Evolutionary conservation across 2,888 invertebrate genomes (phyloP).

Genomic region (Zonitis immaculata): DNA sequence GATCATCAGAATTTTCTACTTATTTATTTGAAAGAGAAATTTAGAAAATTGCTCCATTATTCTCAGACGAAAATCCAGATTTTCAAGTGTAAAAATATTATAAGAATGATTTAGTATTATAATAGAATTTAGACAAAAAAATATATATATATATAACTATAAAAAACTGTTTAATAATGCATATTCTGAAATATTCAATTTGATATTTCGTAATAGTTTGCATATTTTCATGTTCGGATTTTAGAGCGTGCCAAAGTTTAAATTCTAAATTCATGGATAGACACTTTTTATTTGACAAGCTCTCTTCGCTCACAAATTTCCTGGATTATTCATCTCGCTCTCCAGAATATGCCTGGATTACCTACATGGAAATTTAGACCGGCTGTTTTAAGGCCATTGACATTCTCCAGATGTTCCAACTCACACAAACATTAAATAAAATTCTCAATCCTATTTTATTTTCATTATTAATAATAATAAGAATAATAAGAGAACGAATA

Average conservation of each 20-base stretch:
- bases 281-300: not conserved
- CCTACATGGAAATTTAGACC: not conserved
- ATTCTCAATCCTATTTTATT: not conserved
- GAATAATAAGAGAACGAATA: too few species aligned
- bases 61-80: too few species aligned
- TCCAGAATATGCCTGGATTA: not conserved
- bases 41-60: too few species aligned
- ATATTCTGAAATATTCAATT: not conserved
- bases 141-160: too few species aligned
- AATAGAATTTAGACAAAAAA: too few species aligned
- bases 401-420: not conserved
- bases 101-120: too few species aligned
- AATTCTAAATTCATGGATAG: not conserved
- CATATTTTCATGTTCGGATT: not conserved
- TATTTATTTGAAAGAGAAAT: too few species aligned
- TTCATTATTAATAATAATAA: too few species aligned
- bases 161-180: too few species aligned
- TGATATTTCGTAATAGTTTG: not conserved
- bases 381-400: not conserved
- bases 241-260: not conserved
- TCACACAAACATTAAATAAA: not conserved
- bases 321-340: conserved; percentile 2
- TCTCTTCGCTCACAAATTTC: not conserved
- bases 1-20: too few species aligned
- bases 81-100: too few species aligned